These are phyloP conservation scores for Oscheius myriophilus DNA, from an alignment of 2,888 invertebrate genomes.

Conservation along the genomic window DNA sequence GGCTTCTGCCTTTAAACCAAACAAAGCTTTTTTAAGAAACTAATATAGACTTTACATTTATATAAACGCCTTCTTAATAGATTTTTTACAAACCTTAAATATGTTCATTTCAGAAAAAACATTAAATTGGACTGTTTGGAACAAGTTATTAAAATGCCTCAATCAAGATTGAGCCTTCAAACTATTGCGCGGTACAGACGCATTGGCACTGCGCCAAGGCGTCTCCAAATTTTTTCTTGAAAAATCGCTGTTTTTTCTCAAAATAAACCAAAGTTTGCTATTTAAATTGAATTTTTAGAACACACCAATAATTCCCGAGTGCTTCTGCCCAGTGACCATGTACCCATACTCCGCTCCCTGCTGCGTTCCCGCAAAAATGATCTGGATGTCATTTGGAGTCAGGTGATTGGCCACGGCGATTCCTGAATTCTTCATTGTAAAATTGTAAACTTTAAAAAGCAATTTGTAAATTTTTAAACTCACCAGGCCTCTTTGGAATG, in stretches of 20 bases:
- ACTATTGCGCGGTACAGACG: too few species aligned
- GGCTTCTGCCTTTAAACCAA: too few species aligned
- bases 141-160: too few species aligned
- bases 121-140: too few species aligned
- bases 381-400: slow-evolving; percentile 64
- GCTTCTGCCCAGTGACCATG: slow-evolving; percentile 64
- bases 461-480: too few species aligned
- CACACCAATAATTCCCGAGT: slow-evolving; percentile 55
- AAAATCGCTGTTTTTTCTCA: neutral
- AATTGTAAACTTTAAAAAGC: slow-evolving; percentile 19
- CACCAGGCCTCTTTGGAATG: slow-evolving; percentile 54
- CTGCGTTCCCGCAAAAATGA: slow-evolving; percentile 60
- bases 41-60: too few species aligned
- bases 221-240: neutral
- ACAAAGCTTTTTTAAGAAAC: too few species aligned
- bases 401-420: slow-evolving; percentile 64
- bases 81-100: too few species aligned
- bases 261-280: neutral
- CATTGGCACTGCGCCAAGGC: too few species aligned
- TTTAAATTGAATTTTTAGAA: neutral
- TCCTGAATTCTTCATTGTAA: slow-evolving; percentile 33
- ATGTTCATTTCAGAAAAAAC: too few species aligned
- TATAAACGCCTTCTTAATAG: too few species aligned
- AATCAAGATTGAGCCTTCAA: too few species aligned
- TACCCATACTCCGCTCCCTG: slow-evolving; percentile 56